A percentile compares a stretch with the other conserved stretches of the same genome.
These are phyloP conservation scores for Saguinus midas DNA, from an alignment of 2,113 vertebrate species.

Conservation along the genomic window DNA sequence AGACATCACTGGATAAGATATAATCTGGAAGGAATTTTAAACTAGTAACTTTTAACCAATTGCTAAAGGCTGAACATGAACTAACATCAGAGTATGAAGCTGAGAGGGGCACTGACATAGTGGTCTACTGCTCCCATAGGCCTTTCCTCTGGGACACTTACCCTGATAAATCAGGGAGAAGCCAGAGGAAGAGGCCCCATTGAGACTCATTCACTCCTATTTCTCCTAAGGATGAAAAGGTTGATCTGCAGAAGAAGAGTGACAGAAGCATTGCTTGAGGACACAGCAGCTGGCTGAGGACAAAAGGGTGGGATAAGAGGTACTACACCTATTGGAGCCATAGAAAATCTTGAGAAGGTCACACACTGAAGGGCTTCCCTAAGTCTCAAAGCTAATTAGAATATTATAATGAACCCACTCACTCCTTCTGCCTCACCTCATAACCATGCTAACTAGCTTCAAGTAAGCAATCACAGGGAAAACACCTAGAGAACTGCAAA, in stretches of 20 bases:
- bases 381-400: not conserved
- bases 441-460: not conserved
- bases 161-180: not conserved
- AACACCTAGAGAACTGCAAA: not conserved
- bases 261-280: not conserved
- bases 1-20: not conserved
- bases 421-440: not conserved
- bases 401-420: not conserved
- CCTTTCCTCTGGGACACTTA: not conserved
- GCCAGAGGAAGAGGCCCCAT: too few species aligned
- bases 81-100: not conserved
- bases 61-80: not conserved
- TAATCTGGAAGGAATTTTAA: not conserved
- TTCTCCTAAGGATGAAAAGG: not conserved
- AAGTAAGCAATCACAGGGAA: not conserved
- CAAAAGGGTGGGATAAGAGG: rapidly evolving
- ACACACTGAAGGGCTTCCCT: not conserved
- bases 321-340: not conserved
- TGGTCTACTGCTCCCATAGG: not conserved
- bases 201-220: not conserved
- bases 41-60: not conserved
- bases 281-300: too few species aligned
- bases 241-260: not conserved
- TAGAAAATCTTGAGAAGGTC: not conserved
- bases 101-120: not conserved